These are phyloP conservation scores for Garrulus glandarius DNA, from an alignment of 2,797 vertebrate genomes.

Conservation along the genomic window DNA sequence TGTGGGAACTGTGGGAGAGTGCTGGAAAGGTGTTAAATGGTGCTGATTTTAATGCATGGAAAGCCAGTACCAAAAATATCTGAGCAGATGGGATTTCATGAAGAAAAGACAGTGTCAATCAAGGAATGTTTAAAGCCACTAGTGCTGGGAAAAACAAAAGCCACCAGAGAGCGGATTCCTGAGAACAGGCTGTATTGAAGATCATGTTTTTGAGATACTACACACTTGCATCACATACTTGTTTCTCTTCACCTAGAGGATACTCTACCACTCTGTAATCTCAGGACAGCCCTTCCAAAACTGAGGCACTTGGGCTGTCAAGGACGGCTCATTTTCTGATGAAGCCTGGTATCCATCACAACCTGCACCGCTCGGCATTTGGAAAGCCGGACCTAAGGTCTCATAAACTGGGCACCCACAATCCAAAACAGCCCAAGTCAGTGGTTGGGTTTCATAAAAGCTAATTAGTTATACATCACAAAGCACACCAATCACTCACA, in stretches of 20 bases:
- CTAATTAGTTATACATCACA: neutral
- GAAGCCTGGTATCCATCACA: neutral
- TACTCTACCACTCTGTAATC: neutral
- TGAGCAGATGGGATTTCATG: neutral
- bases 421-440: neutral
- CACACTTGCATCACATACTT: accelerated
- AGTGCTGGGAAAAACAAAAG: neutral
- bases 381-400: neutral
- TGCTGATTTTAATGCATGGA: neutral
- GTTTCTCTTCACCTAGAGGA: neutral
- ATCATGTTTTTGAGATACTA: neutral
- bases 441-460: neutral
- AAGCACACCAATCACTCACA: accelerated
- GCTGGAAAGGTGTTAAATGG: neutral
- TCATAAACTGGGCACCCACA: neutral
- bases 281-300: neutral
- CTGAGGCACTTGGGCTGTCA: neutral
- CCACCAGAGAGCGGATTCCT: accelerated
- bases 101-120: accelerated
- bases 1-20: neutral
- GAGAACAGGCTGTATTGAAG: neutral
- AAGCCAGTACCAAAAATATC: neutral
- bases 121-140: neutral
- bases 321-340: accelerated
- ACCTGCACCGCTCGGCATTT: accelerated